Evolutionary conservation across 2,113 vertebrate species (phyloP).

Genomic region (Puffinus mauretanicus): DNA sequence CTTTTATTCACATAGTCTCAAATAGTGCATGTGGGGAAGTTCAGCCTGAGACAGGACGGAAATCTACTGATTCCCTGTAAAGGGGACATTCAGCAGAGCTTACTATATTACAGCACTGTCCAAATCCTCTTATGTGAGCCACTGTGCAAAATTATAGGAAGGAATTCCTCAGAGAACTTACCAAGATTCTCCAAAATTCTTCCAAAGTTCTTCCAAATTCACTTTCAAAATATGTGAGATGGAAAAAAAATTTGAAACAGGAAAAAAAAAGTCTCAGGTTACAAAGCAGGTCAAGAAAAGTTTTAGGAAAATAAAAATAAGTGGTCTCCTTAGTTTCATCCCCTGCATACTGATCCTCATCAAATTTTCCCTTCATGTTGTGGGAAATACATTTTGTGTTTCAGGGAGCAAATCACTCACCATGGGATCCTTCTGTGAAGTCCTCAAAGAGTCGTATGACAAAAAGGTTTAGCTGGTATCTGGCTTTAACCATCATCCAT

Average conservation of each 20-base stretch:
- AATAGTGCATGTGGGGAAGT: neutral
- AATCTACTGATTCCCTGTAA: neutral
- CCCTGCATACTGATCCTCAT: neutral
- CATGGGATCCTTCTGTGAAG: neutral
- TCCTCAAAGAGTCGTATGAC: neutral
- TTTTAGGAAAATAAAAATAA: neutral
- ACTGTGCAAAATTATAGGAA: neutral
- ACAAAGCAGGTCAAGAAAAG: neutral
- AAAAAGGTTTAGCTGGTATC: neutral
- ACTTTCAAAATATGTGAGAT: neutral
- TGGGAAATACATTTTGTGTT: neutral
- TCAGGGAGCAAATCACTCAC: neutral
- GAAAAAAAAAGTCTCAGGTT: neutral
- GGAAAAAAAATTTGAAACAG: neutral
- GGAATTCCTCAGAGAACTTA: neutral
- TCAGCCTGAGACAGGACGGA: neutral
- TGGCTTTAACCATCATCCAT: neutral
- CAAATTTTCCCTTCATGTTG: neutral
- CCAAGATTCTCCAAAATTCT: neutral
- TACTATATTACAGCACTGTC: neutral
- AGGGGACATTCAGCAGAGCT: neutral
- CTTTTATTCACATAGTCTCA: neutral
- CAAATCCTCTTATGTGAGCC: neutral
- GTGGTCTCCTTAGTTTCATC: rapidly evolving
- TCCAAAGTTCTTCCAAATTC: neutral